Evolutionary conservation across 2,113 vertebrate species (phyloP).

Genomic region (Protobothrops mucrosquamatus): DNA sequence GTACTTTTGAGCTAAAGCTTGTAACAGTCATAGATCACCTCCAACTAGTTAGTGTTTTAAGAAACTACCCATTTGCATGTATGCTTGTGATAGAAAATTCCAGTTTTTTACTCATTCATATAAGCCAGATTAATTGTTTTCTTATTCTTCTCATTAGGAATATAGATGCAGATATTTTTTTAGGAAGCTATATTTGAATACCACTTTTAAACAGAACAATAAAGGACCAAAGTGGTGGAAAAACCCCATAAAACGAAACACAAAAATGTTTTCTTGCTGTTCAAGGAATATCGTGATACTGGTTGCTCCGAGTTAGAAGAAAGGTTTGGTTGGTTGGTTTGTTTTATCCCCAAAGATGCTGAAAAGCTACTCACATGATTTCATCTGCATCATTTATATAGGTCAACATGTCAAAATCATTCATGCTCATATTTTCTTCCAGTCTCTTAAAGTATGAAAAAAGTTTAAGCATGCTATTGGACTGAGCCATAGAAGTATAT

Average conservation of each 20-base stretch:
- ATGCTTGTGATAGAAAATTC: neutral
- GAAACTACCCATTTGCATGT: neutral
- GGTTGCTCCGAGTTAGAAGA: conserved; percentile 39
- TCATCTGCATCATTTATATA: conserved; percentile 68
- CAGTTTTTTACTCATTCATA: neutral
- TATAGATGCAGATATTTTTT: neutral
- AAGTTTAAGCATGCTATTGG: conserved; percentile 24
- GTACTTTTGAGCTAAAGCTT: neutral
- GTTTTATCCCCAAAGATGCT: neutral
- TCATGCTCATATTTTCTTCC: conserved; percentile 50
- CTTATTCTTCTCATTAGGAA: neutral
- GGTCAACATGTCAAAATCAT: conserved; percentile 60
- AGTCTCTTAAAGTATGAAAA: conserved; percentile 45
- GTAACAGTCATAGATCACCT: neutral
- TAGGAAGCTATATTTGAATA: neutral
- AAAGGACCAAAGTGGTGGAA: neutral
- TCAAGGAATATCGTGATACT: conserved; percentile 8
- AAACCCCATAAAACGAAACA: neutral
- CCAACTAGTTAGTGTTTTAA: neutral
- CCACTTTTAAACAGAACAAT: neutral
- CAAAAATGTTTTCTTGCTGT: neutral
- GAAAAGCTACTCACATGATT: conserved; percentile 46
- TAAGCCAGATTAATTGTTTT: neutral
- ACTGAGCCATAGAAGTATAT: neutral
- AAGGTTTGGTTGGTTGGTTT: neutral